These are phyloP conservation scores for Lacerta bilineata DNA, from an alignment of 2,797 vertebrate genomes.

Conservation along the genomic window DNA sequence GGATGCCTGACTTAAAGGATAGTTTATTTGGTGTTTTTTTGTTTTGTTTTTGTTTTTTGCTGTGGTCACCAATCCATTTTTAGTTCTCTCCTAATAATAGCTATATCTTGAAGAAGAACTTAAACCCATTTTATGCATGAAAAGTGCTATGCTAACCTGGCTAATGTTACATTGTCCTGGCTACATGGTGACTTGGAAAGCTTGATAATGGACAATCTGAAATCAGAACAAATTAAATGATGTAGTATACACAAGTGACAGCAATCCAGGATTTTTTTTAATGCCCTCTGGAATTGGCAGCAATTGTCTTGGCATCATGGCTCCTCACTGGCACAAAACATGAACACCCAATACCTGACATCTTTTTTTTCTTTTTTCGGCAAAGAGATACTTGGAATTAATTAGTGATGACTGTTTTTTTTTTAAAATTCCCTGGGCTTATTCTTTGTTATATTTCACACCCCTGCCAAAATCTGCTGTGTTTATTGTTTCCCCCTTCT, in stretches of 20 bases:
- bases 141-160: constrained; percentile 22
- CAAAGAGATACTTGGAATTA: constrained; percentile 18
- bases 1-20: background rate
- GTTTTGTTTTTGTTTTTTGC: too few relatives aligned
- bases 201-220: constrained; percentile 24
- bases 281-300: background rate
- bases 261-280: background rate
- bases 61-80: constrained; percentile 31
- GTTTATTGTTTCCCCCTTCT: constrained; percentile 48
- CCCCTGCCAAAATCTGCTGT: constrained; percentile 59
- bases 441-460: constrained; percentile 63
- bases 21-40: constrained; percentile 5
- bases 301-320: background rate
- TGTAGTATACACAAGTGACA: constrained; percentile 44
- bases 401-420: constrained; percentile 36
- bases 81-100: constrained; percentile 26
- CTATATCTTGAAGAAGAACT: background rate
- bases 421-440: constrained; percentile 32
- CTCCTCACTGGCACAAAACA: constrained; percentile 24
- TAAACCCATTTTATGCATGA: background rate
- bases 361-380: constrained; percentile 16
- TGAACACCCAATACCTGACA: background rate
- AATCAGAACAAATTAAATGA: constrained; percentile 38
- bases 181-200: constrained; percentile 26
- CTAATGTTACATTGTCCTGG: constrained; percentile 43